phyloP scores from a whole-genome alignment of 2,797 vertebrate genomes.

The Sebastes melanostomus region DNA sequence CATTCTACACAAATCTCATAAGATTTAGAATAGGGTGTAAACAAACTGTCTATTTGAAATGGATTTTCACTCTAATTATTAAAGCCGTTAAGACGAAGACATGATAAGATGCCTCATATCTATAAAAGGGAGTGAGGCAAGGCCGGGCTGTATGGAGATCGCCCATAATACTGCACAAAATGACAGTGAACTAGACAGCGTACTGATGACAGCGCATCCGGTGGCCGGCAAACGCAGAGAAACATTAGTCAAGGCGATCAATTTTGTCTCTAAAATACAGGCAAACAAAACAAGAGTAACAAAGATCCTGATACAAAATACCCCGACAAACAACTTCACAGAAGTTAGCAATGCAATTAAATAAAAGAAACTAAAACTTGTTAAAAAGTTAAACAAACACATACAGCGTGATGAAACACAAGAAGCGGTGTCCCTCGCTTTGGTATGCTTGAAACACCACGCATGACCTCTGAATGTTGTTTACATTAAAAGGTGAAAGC shows the following conservation, averaged over 20 bases:
- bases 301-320: conserved; percentile 91
- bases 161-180: conserved; percentile 26
- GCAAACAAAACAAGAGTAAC: conserved; percentile 67
- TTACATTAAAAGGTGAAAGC: conserved; percentile 21
- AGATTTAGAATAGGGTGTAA: conserved; percentile 45
- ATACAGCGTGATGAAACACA: conserved; percentile 38
- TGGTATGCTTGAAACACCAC: conserved; percentile 23
- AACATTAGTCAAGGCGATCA: conserved; percentile 73
- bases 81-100: conserved; percentile 25
- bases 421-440: conserved; percentile 18
- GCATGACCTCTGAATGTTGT: conserved; percentile 19
- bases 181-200: conserved; percentile 19
- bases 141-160: conserved; percentile 29
- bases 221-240: conserved; percentile 13
- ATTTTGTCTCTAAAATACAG: conserved; percentile 38
- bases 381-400: conserved; percentile 1
- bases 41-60: conserved; percentile 28
- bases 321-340: conserved; percentile 94
- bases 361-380: conserved; percentile 43
- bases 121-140: conserved; percentile 44
- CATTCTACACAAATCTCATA: conserved; percentile 40
- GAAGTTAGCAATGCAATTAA: conserved; percentile 89
- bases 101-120: conserved; percentile 15
- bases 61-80: not conserved
- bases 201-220: not conserved